These are phyloP conservation scores for Panagrolaimus sp. DNA, from an alignment of 1,140 invertebrate species.

Conservation along the genomic window DNA sequence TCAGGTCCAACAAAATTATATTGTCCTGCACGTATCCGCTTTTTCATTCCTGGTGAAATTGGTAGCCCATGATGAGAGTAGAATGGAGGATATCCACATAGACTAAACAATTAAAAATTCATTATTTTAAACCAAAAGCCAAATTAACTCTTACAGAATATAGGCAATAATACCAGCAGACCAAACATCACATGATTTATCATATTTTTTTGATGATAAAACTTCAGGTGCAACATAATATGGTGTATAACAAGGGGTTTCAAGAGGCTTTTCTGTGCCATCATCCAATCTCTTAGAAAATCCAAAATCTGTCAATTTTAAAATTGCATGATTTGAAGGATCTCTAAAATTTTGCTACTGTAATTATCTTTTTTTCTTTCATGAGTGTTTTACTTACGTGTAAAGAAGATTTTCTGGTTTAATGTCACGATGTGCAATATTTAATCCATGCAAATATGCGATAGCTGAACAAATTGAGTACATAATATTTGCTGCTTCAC, in stretches of 20 bases:
- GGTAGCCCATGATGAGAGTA: slow-evolving; percentile 92
- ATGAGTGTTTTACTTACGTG: slow-evolving; percentile 39
- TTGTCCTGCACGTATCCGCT: slow-evolving; percentile 85
- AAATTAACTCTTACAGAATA: slow-evolving; percentile 72
- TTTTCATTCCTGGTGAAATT: slow-evolving; percentile 99
- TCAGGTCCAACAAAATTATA: slow-evolving; percentile 93
- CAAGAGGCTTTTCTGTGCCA: slow-evolving; percentile 70
- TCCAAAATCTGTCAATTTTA: slow-evolving; percentile 75
- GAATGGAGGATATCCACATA: slow-evolving; percentile 96
- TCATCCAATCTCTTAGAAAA: slow-evolving; percentile 45
- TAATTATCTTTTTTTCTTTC: slow-evolving; percentile 24
- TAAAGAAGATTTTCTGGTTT: slow-evolving; percentile 65
- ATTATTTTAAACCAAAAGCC: slow-evolving; percentile 23
- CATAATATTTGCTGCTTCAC: slow-evolving; percentile 84
- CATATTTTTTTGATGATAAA: slow-evolving; percentile 90
- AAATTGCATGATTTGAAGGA: slow-evolving; percentile 65
- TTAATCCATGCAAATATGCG: slow-evolving; percentile 81
- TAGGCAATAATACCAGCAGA: slow-evolving; percentile 97
- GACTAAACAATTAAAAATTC: slow-evolving; percentile 63
- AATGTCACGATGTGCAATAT: slow-evolving; percentile 67
- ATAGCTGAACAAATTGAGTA: slow-evolving; percentile 90
- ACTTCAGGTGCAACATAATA: slow-evolving; percentile 72
- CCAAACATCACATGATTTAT: slow-evolving; percentile 98
- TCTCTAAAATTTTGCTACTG: slow-evolving; percentile 27
- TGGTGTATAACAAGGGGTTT: slow-evolving; percentile 94